Conservation (phyloP, 2,888 invertebrate genomes). For the Gastracanthus pulcherrimus region DNA sequence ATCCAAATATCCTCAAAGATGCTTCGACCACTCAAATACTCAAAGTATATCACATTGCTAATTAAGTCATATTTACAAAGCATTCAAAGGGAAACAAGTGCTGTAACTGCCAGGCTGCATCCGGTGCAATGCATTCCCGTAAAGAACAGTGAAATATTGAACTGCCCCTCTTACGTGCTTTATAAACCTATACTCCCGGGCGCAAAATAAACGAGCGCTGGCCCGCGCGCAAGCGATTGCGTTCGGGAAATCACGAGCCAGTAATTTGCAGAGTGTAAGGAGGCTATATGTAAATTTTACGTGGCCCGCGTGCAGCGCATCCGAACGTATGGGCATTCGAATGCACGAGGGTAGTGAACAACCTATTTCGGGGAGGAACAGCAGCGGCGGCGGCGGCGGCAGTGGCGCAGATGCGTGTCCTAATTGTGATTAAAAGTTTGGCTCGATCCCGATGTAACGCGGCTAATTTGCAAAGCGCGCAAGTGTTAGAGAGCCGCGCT, state of each 20-base stretch:
- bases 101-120: not conserved
- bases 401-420: not conserved
- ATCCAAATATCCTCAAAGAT: not conserved
- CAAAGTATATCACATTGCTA: not conserved
- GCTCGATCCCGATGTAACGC: slow-evolving; percentile 7
- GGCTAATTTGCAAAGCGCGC: slow-evolving; percentile 11
- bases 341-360: not conserved
- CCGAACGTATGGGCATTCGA: not conserved
- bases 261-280: slow-evolving; percentile 25
- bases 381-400: not conserved
- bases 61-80: not conserved
- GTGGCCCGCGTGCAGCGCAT: not conserved
- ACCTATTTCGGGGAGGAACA: not conserved
- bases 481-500: not conserved
- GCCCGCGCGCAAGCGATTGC: not conserved
- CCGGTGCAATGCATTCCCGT: not conserved
- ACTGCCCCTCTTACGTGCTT: slow-evolving; percentile 2
- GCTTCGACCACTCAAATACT: not conserved
- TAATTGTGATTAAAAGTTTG: slow-evolving; percentile 49
- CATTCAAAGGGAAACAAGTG: not conserved
- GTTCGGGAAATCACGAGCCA: slow-evolving; percentile 23
- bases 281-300: slow-evolving; percentile 45
- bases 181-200: not conserved
- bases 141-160: slow-evolving; percentile 10
- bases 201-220: slow-evolving; percentile 32